Evolutionary conservation across 2,888 invertebrate genomes (phyloP).

Genomic region (Nysson spinosus): DNA sequence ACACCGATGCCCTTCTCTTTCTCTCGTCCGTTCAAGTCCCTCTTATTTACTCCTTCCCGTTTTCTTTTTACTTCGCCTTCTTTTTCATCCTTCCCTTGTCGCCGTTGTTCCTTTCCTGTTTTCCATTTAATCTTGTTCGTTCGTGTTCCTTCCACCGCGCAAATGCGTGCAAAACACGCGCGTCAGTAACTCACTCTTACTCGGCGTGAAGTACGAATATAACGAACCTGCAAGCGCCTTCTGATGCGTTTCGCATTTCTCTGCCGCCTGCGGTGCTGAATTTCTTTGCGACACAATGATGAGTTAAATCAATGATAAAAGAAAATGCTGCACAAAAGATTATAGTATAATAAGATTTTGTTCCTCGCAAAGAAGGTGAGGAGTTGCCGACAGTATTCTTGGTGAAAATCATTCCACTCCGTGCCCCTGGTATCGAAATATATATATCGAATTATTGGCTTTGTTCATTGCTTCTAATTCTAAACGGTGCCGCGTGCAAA

Average conservation of each 20-base stretch:
- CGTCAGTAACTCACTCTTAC: conserved; percentile 14
- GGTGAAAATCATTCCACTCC: too few species aligned
- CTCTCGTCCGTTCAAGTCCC: not conserved
- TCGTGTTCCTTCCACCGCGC: not conserved
- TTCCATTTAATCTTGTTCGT: too few species aligned
- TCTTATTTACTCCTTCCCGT: not conserved
- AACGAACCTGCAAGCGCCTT: conserved; percentile 21
- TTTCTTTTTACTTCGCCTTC: not conserved
- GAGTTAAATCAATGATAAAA: not conserved
- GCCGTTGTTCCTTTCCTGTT: not conserved
- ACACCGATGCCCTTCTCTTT: conserved; percentile 6
- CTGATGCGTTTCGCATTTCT: conserved; percentile 28
- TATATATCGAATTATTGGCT: too few species aligned
- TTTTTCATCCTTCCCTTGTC: not conserved
- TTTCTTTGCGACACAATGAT: conserved; percentile 7
- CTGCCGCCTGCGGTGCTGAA: conserved; percentile 8
- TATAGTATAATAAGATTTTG: too few species aligned
- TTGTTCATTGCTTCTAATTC: too few species aligned
- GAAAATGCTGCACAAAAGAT: too few species aligned
- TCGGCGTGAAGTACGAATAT: conserved; percentile 4
- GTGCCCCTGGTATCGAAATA: too few species aligned
- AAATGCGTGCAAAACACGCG: conserved; percentile 17
- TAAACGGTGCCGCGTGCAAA: not conserved
- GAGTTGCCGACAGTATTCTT: too few species aligned
- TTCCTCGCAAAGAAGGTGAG: too few species aligned